These are phyloP conservation scores for Nysson spinosus DNA, from an alignment of 2,888 invertebrate genomes.

Conservation along the genomic window DNA sequence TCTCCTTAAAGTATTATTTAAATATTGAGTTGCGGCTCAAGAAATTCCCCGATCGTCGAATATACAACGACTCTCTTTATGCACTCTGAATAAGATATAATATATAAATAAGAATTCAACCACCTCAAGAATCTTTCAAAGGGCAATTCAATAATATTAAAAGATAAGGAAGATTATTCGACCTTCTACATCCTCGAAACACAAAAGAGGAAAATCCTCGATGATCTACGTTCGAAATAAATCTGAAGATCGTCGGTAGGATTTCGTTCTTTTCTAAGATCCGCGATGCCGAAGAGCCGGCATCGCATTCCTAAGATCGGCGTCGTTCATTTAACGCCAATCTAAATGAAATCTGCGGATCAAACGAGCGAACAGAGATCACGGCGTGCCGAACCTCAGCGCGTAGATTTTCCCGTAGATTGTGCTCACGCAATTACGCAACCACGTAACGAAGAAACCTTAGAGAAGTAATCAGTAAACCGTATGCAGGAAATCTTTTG, in stretches of 20 bases:
- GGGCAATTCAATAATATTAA: too few relatives aligned
- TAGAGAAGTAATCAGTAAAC: slow-evolving; percentile 23
- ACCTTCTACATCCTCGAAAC: too few relatives aligned
- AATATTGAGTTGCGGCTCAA: too few relatives aligned
- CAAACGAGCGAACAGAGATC: slow-evolving; percentile 27
- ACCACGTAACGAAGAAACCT: slow-evolving; percentile 22
- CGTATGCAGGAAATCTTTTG: not conserved
- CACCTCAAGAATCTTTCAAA: too few relatives aligned
- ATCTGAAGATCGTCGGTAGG: slow-evolving; percentile 17
- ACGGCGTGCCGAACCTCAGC: slow-evolving; percentile 7
- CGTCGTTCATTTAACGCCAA: slow-evolving; percentile 37
- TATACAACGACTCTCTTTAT: too few relatives aligned
- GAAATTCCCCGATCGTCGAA: too few relatives aligned
- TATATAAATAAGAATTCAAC: too few relatives aligned
- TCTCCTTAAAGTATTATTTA: too few relatives aligned
- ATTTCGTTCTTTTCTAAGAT: too few relatives aligned
- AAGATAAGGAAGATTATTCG: too few relatives aligned
- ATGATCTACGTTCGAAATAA: slow-evolving; percentile 22
- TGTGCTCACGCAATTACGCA: slow-evolving; percentile 52
- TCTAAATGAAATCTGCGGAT: slow-evolving; percentile 57
- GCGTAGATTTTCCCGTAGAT: slow-evolving; percentile 46
- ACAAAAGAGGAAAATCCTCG: not conserved
- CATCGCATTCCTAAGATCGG: slow-evolving; percentile 26
- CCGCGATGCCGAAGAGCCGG: not conserved
- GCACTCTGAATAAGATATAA: too few relatives aligned